Evolutionary conservation across 2,888 invertebrate species (phyloP), one percentile per base, ranked within the genome.

Genomic region (Drosophila subquinaria): DNA sequence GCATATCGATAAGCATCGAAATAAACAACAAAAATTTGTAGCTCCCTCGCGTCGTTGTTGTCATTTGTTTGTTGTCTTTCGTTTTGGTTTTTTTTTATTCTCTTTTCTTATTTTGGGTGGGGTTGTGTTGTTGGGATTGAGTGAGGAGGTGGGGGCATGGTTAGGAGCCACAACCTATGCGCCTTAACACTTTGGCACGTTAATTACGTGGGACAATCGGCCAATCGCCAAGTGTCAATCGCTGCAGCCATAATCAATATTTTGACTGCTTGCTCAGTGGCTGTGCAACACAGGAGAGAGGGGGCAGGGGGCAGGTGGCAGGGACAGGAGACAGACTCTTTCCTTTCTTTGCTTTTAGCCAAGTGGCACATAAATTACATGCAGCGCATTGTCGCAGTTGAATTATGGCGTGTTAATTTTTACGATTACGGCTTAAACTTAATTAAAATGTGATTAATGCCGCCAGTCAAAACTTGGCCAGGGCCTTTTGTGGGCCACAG

Each of bases 391-490:
- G 84, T 84, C 88, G 88, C 88, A 76, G 83, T 85, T 88, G 84
- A 85, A 88, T 85, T 85, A 85, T 85, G 88, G 84, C 88, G 84
- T 85, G 84, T 85, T 85, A 88, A 85, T 85, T 85, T 85, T 85
- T 86, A 84, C 84, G 84, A 85, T 84, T 85, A 85, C 84, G 88
- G 84, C 84, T 85, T 85, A 85, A 88, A 88, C 84, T 85, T 85
- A 85, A 85, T 85, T 85, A 85, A 85, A 85, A 88, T 85, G 84
- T 85, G 84, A 88, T 85, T 88, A 85, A 88, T 88, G 88, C 79
- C 79, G 48, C 42, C 50, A 61, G 51, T 57, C 63, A 36, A 64
- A 57, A 35, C n/a, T 27, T 38, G 20, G 40, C 59, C 51, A 38
- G 20, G 20, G 52, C 60, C 68, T 60, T 57, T 57, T 40, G 62